These are phyloP conservation scores for Folsomia candida DNA, from an alignment of 2,888 invertebrate genomes.

Conservation along the genomic window DNA sequence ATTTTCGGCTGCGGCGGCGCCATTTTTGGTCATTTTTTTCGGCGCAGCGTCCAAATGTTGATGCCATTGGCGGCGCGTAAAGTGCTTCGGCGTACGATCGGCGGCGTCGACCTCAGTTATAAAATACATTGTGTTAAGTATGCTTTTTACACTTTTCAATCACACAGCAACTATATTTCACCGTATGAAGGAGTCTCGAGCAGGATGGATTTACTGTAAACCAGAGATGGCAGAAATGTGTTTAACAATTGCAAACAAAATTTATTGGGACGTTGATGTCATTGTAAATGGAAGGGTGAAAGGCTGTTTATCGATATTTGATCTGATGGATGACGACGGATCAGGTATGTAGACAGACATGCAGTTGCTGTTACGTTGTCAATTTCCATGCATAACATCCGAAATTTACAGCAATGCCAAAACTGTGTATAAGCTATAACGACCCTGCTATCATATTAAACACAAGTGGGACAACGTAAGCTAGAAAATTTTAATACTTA, in stretches of 20 bases:
- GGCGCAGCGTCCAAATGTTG: no score
- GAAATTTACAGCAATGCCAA: conserved; percentile 41
- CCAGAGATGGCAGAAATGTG: conserved; percentile 38
- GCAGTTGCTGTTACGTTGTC: no score
- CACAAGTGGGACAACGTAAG: conserved; percentile 46
- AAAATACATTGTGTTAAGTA: no score
- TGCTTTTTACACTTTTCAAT: no score
- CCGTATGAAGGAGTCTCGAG: conserved; percentile 37
- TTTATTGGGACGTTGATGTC: conserved; percentile 49
- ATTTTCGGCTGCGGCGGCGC: no score
- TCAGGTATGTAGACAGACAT: no score
- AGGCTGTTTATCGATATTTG: conserved; percentile 41
- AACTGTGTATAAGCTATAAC: conserved; percentile 13
- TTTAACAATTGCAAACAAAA: conserved; percentile 30
- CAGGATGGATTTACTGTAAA: conserved; percentile 49
- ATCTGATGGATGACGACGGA: conserved; percentile 46
- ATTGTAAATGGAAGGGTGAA: conserved; percentile 38
- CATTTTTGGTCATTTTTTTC: no score
- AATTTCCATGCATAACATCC: no score
- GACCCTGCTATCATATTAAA: conserved; percentile 40
- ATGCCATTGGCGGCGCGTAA: no score
- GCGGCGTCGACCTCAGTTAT: no score
- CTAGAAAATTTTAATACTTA: neutral
- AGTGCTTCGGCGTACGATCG: no score
- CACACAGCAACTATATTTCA: conserved; percentile 34